Conservation (phyloP, 2,113 vertebrate genomes). For the Azemiops feae region DNA sequence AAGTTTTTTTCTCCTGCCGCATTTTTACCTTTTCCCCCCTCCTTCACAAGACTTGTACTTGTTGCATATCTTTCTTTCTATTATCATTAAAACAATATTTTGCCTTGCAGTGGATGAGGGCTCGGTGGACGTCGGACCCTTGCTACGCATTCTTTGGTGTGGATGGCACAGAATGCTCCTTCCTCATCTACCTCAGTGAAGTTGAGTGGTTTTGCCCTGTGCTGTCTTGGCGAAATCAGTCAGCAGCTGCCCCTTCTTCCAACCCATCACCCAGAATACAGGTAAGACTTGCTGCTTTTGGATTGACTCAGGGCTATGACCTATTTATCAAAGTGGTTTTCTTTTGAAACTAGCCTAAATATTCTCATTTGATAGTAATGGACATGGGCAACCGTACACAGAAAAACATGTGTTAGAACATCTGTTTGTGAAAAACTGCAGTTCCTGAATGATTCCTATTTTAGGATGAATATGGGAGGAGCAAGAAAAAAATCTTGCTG, state of each 20-base stretch:
- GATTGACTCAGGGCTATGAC: neutral
- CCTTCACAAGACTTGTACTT: neutral
- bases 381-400: neutral
- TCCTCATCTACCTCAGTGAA: slow-evolving; percentile 95
- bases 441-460: neutral
- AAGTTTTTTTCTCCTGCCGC: neutral
- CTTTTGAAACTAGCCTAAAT: neutral
- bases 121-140: slow-evolving; percentile 95
- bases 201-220: slow-evolving; percentile 98
- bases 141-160: slow-evolving; percentile 96
- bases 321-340: neutral
- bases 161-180: slow-evolving; percentile 95
- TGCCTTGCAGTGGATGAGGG: slow-evolving; percentile 91
- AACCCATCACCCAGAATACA: slow-evolving; percentile 73
- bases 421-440: no score
- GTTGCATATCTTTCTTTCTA: neutral
- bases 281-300: slow-evolving; percentile 63
- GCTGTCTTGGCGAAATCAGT: slow-evolving; percentile 86
- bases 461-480: neutral
- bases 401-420: neutral
- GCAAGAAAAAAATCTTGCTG: neutral
- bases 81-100: neutral
- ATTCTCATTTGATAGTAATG: neutral
- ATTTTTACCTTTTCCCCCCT: neutral
- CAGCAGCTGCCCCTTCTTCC: slow-evolving; percentile 55